phyloP scores from a whole-genome alignment of 2,888 invertebrate genomes.

The Synanthedon andrenaeformis region DNA sequence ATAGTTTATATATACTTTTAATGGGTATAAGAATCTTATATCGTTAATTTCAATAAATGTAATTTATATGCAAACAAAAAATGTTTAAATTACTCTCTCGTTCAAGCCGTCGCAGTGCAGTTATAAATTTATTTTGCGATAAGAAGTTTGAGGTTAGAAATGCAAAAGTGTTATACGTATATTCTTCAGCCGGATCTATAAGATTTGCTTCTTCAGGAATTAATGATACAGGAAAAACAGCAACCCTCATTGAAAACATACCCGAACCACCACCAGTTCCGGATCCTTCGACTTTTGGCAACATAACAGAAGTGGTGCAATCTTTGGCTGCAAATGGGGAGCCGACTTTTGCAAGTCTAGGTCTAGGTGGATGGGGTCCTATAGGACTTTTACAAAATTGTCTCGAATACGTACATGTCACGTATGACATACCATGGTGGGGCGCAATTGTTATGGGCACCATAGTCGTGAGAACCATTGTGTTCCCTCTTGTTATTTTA shows the following conservation, averaged over 20 bases:
- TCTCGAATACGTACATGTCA: constrained; percentile 87
- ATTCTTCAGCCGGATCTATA: constrained; percentile 43
- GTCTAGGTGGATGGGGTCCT: constrained; percentile 86
- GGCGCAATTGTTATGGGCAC: constrained; percentile 86
- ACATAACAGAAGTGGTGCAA: constrained; percentile 45
- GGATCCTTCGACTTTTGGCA: constrained; percentile 32
- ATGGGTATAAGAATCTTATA: not conserved
- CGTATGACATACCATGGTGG: constrained; percentile 93
- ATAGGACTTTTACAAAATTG: constrained; percentile 83
- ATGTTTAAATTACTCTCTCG: constrained; percentile 60
- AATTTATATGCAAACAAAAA: constrained; percentile 9
- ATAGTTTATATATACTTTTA: not conserved
- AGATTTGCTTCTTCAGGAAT: constrained; percentile 44
- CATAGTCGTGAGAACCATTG: constrained; percentile 75
- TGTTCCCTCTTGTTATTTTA: constrained; percentile 89
- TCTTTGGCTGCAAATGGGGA: constrained; percentile 73
- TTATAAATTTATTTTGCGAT: constrained; percentile 45
- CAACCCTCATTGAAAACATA: constrained; percentile 38
- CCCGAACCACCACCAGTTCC: constrained; percentile 62
- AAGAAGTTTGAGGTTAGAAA: constrained; percentile 59
- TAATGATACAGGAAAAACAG: constrained; percentile 32
- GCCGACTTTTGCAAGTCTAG: constrained; percentile 82
- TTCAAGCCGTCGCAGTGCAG: constrained; percentile 45
- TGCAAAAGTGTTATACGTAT: constrained; percentile 53
- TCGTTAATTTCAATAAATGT: too few relatives aligned